Evolutionary conservation across 1,140 invertebrate genomes (phyloP).

Genomic region (Drosophila insularis): DNA sequence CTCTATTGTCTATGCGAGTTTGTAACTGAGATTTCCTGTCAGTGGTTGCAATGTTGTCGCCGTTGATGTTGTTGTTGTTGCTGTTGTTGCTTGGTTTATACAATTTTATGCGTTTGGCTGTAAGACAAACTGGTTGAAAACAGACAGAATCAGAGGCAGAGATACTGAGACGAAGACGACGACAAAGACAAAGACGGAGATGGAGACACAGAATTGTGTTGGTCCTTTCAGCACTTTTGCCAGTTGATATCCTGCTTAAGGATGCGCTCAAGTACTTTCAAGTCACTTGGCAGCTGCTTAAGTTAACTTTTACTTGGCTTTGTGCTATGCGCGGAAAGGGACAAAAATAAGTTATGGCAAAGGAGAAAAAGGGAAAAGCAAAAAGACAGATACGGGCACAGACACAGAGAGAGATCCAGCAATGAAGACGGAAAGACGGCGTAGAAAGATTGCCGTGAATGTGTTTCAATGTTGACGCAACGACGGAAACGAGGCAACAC

Average conservation of each 20-base stretch:
- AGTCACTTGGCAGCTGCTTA: conserved; percentile 81
- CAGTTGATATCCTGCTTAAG: conserved; percentile 81
- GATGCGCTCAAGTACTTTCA: conserved; percentile 80
- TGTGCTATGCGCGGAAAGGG: conserved; percentile 53
- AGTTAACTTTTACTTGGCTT: conserved; percentile 74
- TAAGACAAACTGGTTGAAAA: conserved; percentile 28
- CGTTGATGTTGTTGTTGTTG: conserved; percentile 4
- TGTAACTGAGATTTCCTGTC: conserved; percentile 68
- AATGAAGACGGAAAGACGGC: neutral
- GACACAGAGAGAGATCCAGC: neutral
- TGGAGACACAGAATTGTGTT: conserved; percentile 30
- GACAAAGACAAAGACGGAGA: neutral
- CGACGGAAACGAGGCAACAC: conserved; percentile 23
- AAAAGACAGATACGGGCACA: neutral
- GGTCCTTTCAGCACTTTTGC: conserved; percentile 71
- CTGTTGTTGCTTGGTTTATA: conserved; percentile 25
- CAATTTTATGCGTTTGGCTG: conserved; percentile 52
- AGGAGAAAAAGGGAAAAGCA: neutral
- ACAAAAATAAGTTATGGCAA: conserved; percentile 2
- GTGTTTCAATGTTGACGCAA: conserved; percentile 61
- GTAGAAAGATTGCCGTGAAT: conserved; percentile 14
- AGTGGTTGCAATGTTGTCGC: conserved; percentile 29
- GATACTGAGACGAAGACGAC: neutral
- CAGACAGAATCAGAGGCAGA: neutral
- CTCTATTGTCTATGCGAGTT: conserved; percentile 24